These are phyloP conservation scores for Gasteruption jaculator DNA, from an alignment of 2,888 invertebrate species.

Conservation along the genomic window DNA sequence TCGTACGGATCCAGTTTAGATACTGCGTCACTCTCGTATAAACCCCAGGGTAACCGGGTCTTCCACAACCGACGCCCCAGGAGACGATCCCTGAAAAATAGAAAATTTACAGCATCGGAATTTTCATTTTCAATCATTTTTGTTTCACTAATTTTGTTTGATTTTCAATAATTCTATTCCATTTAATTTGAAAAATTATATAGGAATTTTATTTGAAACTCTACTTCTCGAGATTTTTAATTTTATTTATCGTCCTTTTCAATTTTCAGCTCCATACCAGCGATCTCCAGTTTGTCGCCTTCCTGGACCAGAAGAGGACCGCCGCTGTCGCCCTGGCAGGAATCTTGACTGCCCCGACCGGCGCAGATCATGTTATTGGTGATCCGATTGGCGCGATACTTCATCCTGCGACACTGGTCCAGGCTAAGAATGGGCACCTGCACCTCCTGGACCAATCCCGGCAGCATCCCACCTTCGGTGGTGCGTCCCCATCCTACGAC, in stretches of 20 bases:
- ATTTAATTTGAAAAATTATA: too few species aligned
- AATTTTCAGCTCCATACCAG: slow-evolving; percentile 58
- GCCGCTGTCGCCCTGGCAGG: slow-evolving; percentile 86
- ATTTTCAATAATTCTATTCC: too few species aligned
- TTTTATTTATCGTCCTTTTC: not conserved
- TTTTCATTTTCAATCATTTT: not conserved
- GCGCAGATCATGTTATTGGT: slow-evolving; percentile 84
- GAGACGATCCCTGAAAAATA: slow-evolving; percentile 69
- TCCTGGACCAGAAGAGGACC: slow-evolving; percentile 75
- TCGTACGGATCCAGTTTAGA: slow-evolving; percentile 71
- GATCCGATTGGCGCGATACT: slow-evolving; percentile 77
- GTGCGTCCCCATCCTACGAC: slow-evolving; percentile 86
- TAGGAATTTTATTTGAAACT: not conserved
- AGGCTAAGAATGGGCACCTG: slow-evolving; percentile 78
- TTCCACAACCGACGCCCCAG: slow-evolving; percentile 78
- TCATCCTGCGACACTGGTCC: slow-evolving; percentile 75
- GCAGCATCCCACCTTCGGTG: slow-evolving; percentile 75
- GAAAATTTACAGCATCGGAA: not conserved
- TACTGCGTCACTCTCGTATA: slow-evolving; percentile 69
- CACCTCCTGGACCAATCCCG: slow-evolving; percentile 77
- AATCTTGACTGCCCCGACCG: slow-evolving; percentile 75
- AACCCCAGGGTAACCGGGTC: slow-evolving; percentile 71
- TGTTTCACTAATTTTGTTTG: too few species aligned
- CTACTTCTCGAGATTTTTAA: not conserved
- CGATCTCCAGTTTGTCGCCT: slow-evolving; percentile 74